Conservation (phyloP, 2,888 invertebrate species). For the Calliopum simillimum region DNA sequence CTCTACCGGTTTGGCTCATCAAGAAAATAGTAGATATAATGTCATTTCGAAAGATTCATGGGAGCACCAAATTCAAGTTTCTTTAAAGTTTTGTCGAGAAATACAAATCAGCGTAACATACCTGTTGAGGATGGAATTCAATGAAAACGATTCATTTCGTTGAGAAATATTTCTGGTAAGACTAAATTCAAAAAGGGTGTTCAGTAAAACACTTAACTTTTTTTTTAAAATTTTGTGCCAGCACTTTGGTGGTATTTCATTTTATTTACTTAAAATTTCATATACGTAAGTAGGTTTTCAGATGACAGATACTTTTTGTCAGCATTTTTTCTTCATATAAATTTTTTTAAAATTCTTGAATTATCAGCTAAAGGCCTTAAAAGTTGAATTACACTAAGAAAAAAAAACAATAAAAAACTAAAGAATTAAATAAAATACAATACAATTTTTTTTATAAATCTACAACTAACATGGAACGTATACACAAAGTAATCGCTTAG, state of each 20-base stretch:
- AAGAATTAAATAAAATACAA: slow-evolving; percentile 21
- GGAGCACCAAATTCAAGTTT: too few relatives aligned
- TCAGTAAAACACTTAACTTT: not conserved
- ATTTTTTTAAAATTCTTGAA: not conserved
- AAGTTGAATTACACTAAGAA: not conserved
- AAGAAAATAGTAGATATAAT: too few relatives aligned
- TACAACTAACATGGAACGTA: slow-evolving; percentile 35
- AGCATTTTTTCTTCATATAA: too few relatives aligned
- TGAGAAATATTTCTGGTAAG: too few relatives aligned
- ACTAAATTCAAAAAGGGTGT: too few relatives aligned
- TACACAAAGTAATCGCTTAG: slow-evolving; percentile 31
- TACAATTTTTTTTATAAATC: not conserved
- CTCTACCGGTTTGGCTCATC: too few relatives aligned
- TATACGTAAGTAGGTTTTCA: slow-evolving; percentile 7
- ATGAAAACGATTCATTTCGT: too few relatives aligned
- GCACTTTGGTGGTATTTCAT: slow-evolving; percentile 61
- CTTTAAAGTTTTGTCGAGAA: too few relatives aligned
- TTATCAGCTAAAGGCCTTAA: slow-evolving; percentile 16
- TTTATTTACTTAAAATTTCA: slow-evolving; percentile 33
- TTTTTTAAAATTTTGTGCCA: slow-evolving; percentile 57
- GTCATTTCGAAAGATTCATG: too few relatives aligned
- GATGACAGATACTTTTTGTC: not conserved
- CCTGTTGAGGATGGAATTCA: too few relatives aligned
- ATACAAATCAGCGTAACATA: too few relatives aligned
- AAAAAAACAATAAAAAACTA: too few relatives aligned